Evolutionary conservation across 2,797 vertebrate species (phyloP).

Genomic region (Cirrhinus molitorella): DNA sequence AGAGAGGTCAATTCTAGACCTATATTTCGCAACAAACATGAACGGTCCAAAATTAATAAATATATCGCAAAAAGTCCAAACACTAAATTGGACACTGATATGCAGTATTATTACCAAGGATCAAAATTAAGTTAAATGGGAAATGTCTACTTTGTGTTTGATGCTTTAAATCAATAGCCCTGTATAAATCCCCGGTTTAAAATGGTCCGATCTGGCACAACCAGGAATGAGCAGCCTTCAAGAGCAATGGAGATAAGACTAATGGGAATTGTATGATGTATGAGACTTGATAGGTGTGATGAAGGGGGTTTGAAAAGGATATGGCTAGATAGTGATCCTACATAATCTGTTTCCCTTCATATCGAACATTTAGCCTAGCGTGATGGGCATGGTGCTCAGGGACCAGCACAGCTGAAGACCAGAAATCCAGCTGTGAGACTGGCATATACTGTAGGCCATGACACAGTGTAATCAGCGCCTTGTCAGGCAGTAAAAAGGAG

Average conservation of each 20-base stretch:
- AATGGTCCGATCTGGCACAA: constrained; percentile 35
- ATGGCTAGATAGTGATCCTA: constrained; percentile 80
- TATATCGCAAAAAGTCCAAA: constrained; percentile 33
- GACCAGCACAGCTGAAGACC: constrained; percentile 46
- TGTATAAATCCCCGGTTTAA: constrained; percentile 17
- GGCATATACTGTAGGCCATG: constrained; percentile 33
- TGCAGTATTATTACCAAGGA: constrained; percentile 8
- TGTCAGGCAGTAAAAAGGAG: constrained; percentile 59
- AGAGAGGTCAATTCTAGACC: constrained; percentile 36
- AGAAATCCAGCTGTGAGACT: constrained; percentile 58
- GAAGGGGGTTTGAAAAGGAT: constrained; percentile 80
- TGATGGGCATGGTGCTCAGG: constrained; percentile 75
- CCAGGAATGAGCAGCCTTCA: constrained; percentile 46
- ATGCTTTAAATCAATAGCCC: constrained; percentile 37
- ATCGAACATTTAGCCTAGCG: constrained; percentile 81
- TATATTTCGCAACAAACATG: constrained; percentile 45
- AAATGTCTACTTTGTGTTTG: neutral
- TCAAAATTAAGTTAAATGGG: neutral
- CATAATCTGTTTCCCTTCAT: constrained; percentile 81
- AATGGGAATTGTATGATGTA: constrained; percentile 64
- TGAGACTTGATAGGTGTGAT: constrained; percentile 79
- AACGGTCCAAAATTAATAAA: constrained; percentile 31
- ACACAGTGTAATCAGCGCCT: constrained; percentile 58
- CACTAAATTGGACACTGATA: constrained; percentile 2
- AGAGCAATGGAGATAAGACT: constrained; percentile 57